Conservation (phyloP, 92 coral and sea anemone species). For the Galaxea fascicularis region DNA sequence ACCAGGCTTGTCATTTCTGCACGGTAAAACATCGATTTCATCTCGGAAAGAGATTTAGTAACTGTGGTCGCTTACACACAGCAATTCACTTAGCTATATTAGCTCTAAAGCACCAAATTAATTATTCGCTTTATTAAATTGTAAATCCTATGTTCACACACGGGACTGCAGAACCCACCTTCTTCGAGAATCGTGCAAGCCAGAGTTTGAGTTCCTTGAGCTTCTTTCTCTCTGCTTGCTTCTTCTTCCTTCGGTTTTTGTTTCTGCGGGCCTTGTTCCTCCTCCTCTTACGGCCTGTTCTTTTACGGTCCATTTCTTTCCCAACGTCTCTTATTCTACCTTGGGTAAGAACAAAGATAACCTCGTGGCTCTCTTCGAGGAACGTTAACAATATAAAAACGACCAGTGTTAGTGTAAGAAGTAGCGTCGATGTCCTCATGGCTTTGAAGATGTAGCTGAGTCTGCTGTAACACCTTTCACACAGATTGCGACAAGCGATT, state of each 20-base stretch:
- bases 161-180: conserved; percentile 21
- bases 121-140: conserved; percentile 35
- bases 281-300: conserved; percentile 28
- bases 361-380: conserved; percentile 77
- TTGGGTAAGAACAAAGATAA: conserved; percentile 75
- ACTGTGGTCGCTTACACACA: conserved; percentile 17
- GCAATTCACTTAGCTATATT: conserved; percentile 45
- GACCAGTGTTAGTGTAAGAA: conserved; percentile 40
- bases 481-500: conserved; percentile 19
- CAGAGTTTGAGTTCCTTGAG: conserved; percentile 50
- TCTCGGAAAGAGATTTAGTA: conserved; percentile 8
- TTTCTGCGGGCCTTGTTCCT: conserved; percentile 7
- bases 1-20: background rate
- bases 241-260: conserved; percentile 32
- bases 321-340: conserved; percentile 33
- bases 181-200: conserved; percentile 46
- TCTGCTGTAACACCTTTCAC: background rate
- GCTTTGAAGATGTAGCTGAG: background rate
- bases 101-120: conserved; percentile 10
- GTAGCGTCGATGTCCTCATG: conserved; percentile 65
- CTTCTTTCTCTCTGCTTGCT: conserved; percentile 12
- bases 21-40: conserved; percentile 4
- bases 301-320: background rate
- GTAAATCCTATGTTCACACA: conserved; percentile 19
- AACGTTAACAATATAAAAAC: conserved; percentile 62